Conservation (phyloP, 2,113 vertebrate genomes). For the Neomonachus schauinslandi region DNA sequence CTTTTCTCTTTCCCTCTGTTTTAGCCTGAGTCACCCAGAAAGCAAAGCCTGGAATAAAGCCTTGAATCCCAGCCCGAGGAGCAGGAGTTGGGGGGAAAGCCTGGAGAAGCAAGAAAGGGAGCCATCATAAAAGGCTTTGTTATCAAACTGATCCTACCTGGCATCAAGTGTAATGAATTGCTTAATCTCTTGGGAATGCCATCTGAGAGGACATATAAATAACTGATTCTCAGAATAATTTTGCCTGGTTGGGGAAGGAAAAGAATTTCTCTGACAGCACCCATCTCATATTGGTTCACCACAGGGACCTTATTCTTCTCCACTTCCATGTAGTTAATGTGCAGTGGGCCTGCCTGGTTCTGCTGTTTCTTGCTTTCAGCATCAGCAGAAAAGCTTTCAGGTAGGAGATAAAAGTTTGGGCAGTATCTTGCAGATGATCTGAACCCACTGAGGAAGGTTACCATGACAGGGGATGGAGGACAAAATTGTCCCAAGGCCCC, state of each 20-base stretch:
- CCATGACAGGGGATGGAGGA: neutral
- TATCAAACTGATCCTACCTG: neutral
- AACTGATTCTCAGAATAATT: neutral
- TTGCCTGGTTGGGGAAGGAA: neutral
- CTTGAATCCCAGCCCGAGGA: neutral
- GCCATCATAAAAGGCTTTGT: neutral
- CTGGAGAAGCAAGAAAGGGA: neutral
- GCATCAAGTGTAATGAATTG: neutral
- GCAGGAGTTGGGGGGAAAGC: neutral
- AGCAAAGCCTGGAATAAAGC: neutral
- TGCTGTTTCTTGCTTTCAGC: neutral
- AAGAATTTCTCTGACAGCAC: neutral
- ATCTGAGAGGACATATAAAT: neutral
- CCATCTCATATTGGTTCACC: neutral
- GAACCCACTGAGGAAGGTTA: neutral
- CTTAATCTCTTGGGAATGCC: neutral
- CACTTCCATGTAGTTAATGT: neutral
- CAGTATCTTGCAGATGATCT: neutral
- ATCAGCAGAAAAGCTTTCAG: neutral
- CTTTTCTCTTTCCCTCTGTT: neutral
- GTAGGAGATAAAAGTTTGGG: neutral
- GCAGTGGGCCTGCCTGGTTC: neutral
- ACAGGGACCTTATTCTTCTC: neutral
- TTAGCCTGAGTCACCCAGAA: neutral
- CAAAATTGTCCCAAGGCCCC: neutral